Percentiles rank a stretch among this genome's conserved stretches.
Conservation (phyloP, 2,797 vertebrate genomes). For the Gila robusta region DNA sequence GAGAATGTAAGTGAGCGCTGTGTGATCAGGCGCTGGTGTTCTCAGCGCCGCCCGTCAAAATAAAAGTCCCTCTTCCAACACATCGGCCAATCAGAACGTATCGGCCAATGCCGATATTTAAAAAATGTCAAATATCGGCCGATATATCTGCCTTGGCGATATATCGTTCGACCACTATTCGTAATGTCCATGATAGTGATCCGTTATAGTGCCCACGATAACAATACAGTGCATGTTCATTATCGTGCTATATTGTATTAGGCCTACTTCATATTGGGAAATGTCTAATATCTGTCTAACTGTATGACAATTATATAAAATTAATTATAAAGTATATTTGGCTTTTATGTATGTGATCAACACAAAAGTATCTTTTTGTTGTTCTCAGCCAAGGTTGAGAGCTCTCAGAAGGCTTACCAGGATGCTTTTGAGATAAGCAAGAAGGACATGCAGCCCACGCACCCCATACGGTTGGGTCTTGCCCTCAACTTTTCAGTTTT, state of each 20-base stretch:
- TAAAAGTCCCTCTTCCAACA: no score
- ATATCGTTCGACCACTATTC: not conserved
- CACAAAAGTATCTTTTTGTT: not conserved
- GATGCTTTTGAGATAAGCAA: constrained; percentile 99
- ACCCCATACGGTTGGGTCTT: constrained; percentile 97
- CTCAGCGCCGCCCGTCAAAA: no score
- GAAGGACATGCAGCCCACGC: constrained; percentile 98
- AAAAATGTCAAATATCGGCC: no score
- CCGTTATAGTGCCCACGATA: not conserved
- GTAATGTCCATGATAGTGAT: no score
- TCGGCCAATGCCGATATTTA: no score
- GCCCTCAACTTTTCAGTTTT: constrained; percentile 99
- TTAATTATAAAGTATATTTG: not conserved
- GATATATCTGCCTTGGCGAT: no score
- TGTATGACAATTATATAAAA: not conserved
- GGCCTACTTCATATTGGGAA: not conserved
- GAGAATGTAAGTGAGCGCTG: no score
- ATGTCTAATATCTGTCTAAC: not conserved
- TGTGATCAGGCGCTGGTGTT: no score
- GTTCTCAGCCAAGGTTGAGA: constrained; percentile 88
- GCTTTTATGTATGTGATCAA: not conserved
- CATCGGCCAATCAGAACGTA: no score
- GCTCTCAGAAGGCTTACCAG: constrained; percentile 95
- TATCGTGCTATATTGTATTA: not conserved
- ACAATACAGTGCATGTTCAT: not conserved